These are phyloP conservation scores for Iselma pallidipennis DNA, from an alignment of 2,888 invertebrate genomes.

Conservation along the genomic window DNA sequence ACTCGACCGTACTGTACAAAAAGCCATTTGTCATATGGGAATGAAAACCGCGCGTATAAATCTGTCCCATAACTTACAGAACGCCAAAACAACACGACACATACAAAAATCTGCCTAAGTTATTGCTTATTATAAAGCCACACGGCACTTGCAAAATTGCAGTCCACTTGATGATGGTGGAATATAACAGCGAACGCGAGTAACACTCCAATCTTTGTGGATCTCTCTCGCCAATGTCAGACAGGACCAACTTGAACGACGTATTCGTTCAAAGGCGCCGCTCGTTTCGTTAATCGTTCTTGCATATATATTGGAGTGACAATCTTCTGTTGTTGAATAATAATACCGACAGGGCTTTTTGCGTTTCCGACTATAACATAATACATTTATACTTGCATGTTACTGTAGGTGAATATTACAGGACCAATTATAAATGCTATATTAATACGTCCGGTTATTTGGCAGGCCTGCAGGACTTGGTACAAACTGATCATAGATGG, in stretches of 20 bases:
- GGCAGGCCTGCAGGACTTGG: too few relatives aligned
- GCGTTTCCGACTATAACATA: constrained; percentile 8
- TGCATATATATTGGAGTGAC: constrained; percentile 42
- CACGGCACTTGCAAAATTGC: constrained; percentile 31
- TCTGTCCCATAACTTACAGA: constrained; percentile 53
- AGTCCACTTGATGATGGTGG: not conserved
- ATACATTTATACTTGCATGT: too few relatives aligned
- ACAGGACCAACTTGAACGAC: constrained; percentile 16
- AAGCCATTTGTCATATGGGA: constrained; percentile 49
- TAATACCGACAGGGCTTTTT: constrained; percentile 26
- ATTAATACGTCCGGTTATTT: not conserved
- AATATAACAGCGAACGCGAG: not conserved
- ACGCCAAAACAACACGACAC: constrained; percentile 55
- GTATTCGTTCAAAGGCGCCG: constrained; percentile 37
- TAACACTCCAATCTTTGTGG: not conserved
- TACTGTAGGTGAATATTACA: too few relatives aligned
- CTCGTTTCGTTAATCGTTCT: constrained; percentile 41
- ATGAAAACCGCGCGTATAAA: constrained; percentile 51
- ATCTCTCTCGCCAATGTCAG: not conserved
- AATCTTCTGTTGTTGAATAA: constrained; percentile 38
- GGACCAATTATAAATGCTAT: not conserved
- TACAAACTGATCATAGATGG: too few relatives aligned
- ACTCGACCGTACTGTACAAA: constrained; percentile 34
- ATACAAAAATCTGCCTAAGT: constrained; percentile 52
- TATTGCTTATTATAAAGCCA: constrained; percentile 52